Evolutionary conservation across 2,888 invertebrate genomes (phyloP), one percentile per base, ranked within the genome.

Genomic region (Callyntrura sp.): DNA sequence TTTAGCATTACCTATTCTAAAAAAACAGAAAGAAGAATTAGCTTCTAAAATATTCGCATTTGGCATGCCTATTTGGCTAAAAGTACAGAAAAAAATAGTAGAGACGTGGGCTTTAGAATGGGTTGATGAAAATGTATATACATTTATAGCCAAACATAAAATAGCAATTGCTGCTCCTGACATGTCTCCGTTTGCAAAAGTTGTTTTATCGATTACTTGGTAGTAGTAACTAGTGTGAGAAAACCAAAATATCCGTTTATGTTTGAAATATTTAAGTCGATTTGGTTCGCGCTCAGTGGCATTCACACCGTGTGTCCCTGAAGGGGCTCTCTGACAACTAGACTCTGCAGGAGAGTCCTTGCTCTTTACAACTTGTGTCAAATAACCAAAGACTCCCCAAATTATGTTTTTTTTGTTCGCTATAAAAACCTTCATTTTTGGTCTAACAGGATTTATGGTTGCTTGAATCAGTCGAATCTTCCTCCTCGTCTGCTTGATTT

Each of bases 391-490:
- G 35, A 4, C 35, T 35, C 4, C 55, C 17, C 0, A 55, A 5
- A n/a, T 55, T n/a, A n/a, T n/a, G 55, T 17, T 55, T 55, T 17
- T n/a, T 55, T 12, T 55, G 4, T 55, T 55, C 14, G n/a, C 55
- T 55, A n/a, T 55, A 51, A 51, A 5, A 2, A 51, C n/a, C n/a
- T n/a, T n/a, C n/a, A 14, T 55, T 4, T n/a, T 17, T n/a, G 17
- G n/a, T 55, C 5, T n/a, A 55, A 55, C 17, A 55, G 55, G 14
- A 55, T n/a, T n/a, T 5, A 5, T 55, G 14, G 14, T 14, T n/a
- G n/a, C 55, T 55, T 55, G 55, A 14, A n/a, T 51, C n/a, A n/a
- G n/a, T 55, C n/a, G 55, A 55, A 55, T 55, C 17, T n/a, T 55
- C 55, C 5, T 55, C 23, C 62, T 25, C 25, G 11, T 28, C 14